Base-by-base conservation (phyloP, 2,113 vertebrate genomes). In the Periophthalmus modestus region DNA sequence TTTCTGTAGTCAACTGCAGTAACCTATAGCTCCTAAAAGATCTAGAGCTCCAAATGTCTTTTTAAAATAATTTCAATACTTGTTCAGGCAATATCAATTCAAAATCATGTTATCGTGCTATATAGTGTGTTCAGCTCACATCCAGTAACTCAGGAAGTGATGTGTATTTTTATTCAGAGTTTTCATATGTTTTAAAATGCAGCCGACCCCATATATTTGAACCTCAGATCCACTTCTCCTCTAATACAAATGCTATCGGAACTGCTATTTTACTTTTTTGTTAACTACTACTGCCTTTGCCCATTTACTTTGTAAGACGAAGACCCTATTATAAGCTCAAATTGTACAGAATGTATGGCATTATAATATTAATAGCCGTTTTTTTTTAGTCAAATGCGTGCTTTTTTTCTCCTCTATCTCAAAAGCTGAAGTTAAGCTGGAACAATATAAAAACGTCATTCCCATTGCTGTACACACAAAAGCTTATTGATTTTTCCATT, bases 141-240 rank as follows among this genome's bases (percentile, higher is more conserved):
- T 84, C 77, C 74, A 79, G 68, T 86, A 86, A 88, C 88, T 91
- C 89, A 91, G 89, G 89, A 91, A 88, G 86, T 83, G 81, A 81
- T 75, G 69, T 72, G 72, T 70, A 78, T 73, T 78, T 43, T 12
- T 48, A 4, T 34, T 19, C 7, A 4, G 19, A 39, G 34, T 39
- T n/a, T 39, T n/a, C 34, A 39, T 59, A 28, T 13, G 1, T 65
- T 76, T 13, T 10, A 70, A n/a, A 81, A 79, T 63, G 4, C 21
- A 23, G 21, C 57, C 12, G 23, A 58, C 7, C 52, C 57, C 57
- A 59, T 59, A 4, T 28, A 59, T 28, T 59, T 28, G 5, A 59
- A 57, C 9, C 69, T 47, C 34, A 69, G 23, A 19, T 15, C 14
- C 59, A 28, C 57, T 57, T 57, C 1, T 57, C 58, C 12, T 15